A percentile compares a stretch with the other conserved stretches of the same genome.
Evolutionary conservation across 2,888 invertebrate genomes (phyloP).

Genomic region (Ornithoptera priamus): DNA sequence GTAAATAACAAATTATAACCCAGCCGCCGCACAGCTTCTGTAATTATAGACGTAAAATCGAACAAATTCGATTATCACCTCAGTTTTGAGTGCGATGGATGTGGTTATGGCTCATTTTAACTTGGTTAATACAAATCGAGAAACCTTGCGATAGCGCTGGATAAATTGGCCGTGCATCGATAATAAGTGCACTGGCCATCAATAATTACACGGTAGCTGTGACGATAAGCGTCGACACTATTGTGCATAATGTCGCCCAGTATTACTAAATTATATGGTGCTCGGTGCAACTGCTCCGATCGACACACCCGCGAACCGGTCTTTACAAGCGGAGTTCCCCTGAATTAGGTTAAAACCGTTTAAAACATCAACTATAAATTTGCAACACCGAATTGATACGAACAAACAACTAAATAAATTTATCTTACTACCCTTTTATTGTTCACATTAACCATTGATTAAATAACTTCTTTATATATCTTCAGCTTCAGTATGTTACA

Average conservation of each 20-base stretch:
- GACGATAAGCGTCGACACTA: slow-evolving; percentile 67
- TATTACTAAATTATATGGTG: slow-evolving; percentile 70
- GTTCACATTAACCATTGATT: background rate
- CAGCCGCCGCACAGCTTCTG: slow-evolving; percentile 29
- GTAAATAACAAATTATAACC: slow-evolving; percentile 24
- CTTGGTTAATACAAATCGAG: slow-evolving; percentile 63
- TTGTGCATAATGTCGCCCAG: slow-evolving; percentile 70
- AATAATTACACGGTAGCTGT: slow-evolving; percentile 68
- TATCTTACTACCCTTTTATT: background rate
- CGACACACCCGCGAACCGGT: slow-evolving; percentile 46
- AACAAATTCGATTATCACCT: slow-evolving; percentile 57
- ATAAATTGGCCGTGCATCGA: slow-evolving; percentile 56
- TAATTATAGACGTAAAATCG: slow-evolving; percentile 60
- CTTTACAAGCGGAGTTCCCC: slow-evolving; percentile 34
- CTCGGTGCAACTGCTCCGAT: slow-evolving; percentile 30
- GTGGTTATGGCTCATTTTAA: slow-evolving; percentile 64
- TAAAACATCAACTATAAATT: slow-evolving; percentile 8
- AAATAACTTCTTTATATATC: background rate
- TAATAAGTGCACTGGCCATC: slow-evolving; percentile 56
- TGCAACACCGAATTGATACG: background rate
- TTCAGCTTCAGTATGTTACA: background rate
- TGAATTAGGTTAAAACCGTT: slow-evolving; percentile 24
- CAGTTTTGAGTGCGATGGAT: slow-evolving; percentile 42
- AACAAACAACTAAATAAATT: background rate
- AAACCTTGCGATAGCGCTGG: slow-evolving; percentile 51